Base-by-base conservation (phyloP, 2,113 vertebrate genomes). In the Henicopernis longicauda region DNA sequence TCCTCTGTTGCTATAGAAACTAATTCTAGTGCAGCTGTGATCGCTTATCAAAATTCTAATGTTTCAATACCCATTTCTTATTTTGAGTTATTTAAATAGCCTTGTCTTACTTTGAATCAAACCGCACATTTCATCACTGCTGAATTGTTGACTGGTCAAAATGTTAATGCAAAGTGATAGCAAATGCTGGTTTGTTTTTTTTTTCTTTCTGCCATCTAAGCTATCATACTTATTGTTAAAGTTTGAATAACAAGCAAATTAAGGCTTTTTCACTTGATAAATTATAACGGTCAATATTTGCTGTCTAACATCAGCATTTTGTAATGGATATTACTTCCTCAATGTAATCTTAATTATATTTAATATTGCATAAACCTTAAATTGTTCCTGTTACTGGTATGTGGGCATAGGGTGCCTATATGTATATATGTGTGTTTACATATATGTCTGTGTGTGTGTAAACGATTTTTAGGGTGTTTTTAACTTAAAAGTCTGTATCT, bases 1-100 rank as follows among this genome's bases (percentile, higher is more conserved):
- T 98, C 97, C 97, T 97, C 96, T 97, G 98, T 98, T 98, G 98
- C 98, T 98, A 98, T 98, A 98, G 98, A 98, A 98, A 98, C 98
- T 98, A 98, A 98, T 98, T 98, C 98, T 98, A 96, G 95, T 98
- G 98, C 98, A 98, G 98, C 98, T 98, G 98, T 98, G 98, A 98
- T 98, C 96, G 96, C 98, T 98, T 98, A 98, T 98, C 98, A 98
- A 98, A 98, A 98, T 98, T 98, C 98, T 97, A 97, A 97, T 97
- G 97, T 97, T 98, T 97, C 98, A 98, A 95, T 96, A 95, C 80
- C 69, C 97, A 93, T 97, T 96, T 89, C 95, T 97, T 97, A 97
- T 89, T 97, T 95, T 90, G 82, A 96, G 92, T 93, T 96, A 96
- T 95, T 96, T 97, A 95, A 97, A 96, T 95, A 95, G 86, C 90